Base-by-base conservation (phyloP, 2,113 vertebrate species). In the Pygoscelis adeliae region DNA sequence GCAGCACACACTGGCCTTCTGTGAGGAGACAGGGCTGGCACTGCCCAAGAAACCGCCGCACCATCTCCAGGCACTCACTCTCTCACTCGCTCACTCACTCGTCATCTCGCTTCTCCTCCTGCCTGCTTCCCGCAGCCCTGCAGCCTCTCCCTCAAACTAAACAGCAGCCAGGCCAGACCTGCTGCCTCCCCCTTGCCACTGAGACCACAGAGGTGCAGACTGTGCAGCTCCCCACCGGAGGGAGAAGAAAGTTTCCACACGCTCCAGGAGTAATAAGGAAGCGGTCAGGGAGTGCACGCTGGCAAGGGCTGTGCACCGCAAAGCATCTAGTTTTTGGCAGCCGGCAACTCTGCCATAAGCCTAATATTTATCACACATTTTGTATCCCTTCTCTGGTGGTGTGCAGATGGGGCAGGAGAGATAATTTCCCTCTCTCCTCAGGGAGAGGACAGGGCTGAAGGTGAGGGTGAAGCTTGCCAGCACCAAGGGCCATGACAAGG, bases 101-200 rank as follows among this genome's bases (percentile, higher is more conserved):
- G 0, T 87, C 89, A 14, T 83, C 79, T 77, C 16, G 2, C 78
- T 65, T 83, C 94, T 95, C 42, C 83, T 84, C 59, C 70, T 1
- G 9, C 40, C 73, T 36, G 8, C 42, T 94, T 83, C 85, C 89
- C 76, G 42, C 52, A 80, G 34, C 77, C 81, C 79, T 55, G 87
- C 70, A 73, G 92, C 93, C 89, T 63, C 73, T 95, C 91, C 93
- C 96, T 93, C 95, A 87, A 94, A 86, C 82, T 63, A 97, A 97
- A 98, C 83, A 80, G 30, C 12, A 86, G 22, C 14, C 1, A 3
- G 47, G 78, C 40, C 90, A 86, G 77, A 96, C 69, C 83, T 91
- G 72, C 78, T 89, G 70, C 87, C 87, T 84, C 38, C 69, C 50
- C 69, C 7, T 4, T 92, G 50, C 79, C 87, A 62, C 66, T 0